Evolutionary conservation across 1,140 invertebrate genomes (phyloP).

Genomic region (Drosophila athabasca): DNA sequence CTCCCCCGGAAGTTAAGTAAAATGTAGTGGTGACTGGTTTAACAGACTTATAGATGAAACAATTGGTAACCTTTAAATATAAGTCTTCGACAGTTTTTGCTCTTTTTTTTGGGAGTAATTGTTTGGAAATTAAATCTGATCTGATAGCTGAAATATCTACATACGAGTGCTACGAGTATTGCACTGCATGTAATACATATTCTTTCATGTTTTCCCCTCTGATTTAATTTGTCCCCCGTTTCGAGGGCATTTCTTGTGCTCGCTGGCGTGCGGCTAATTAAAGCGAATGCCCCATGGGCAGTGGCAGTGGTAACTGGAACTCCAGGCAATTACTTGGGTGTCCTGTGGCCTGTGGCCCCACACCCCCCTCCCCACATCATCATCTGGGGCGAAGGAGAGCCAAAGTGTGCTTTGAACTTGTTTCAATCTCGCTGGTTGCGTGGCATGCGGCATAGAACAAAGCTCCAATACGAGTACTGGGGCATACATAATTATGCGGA

Average conservation of each 20-base stretch:
- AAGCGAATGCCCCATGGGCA: constrained; percentile 51
- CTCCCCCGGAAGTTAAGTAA: no score
- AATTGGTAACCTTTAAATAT: no score
- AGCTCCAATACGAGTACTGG: constrained; percentile 10
- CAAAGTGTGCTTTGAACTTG: constrained; percentile 58
- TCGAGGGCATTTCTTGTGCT: constrained; percentile 53
- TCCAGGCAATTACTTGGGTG: constrained; percentile 55
- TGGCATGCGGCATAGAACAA: constrained; percentile 48
- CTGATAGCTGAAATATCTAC: no score
- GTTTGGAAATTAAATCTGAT: no score
- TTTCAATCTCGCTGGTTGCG: constrained; percentile 44
- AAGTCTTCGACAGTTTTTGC: no score
- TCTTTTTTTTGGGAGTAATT: background rate
- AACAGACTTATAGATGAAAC: no score
- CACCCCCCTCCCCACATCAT: constrained; percentile 3
- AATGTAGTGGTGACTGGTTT: no score
- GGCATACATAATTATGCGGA: constrained; percentile 68
- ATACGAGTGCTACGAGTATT: no score
- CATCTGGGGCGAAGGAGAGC: background rate
- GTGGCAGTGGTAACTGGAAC: constrained; percentile 33
- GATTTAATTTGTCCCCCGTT: constrained; percentile 4
- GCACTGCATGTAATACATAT: no score
- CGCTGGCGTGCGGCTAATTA: constrained; percentile 68
- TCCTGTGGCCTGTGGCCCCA: constrained; percentile 21
- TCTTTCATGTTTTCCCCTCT: background rate